These are phyloP conservation scores for Esox niger DNA, from an alignment of 2,113 vertebrate genomes.

Conservation along the genomic window DNA sequence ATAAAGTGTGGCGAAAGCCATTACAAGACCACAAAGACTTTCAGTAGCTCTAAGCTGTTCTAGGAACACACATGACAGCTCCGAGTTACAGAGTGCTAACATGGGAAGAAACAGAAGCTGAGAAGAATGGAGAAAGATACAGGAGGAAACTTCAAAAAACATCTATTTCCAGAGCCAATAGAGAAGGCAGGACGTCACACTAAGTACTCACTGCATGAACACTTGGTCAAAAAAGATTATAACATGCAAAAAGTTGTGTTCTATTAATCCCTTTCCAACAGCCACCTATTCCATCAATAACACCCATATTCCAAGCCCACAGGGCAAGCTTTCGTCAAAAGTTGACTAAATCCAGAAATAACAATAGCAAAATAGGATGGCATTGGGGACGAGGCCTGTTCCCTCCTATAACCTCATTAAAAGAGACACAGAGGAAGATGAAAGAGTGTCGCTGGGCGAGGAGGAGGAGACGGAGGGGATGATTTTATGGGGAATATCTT, in stretches of 20 bases:
- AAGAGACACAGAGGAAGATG: slow-evolving; percentile 25
- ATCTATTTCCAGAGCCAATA: no score
- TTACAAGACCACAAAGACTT: slow-evolving; percentile 19
- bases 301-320: no score
- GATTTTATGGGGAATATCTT: slow-evolving; percentile 3
- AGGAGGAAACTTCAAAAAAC: slow-evolving; percentile 1
- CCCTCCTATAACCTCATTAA: slow-evolving; percentile 14
- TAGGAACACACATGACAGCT: slow-evolving; percentile 32
- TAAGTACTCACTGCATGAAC: no score
- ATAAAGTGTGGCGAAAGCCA: slow-evolving; percentile 7
- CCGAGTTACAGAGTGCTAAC: slow-evolving; percentile 11
- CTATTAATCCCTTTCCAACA: no score
- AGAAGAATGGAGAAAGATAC: slow-evolving; percentile 2
- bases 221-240: no score
- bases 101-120: background rate
- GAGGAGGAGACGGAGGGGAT: background rate
- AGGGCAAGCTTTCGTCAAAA: no score
- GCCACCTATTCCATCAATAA: no score
- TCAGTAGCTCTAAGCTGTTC: slow-evolving; percentile 23
- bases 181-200: no score
- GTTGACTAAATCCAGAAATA: no score
- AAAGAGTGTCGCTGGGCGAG: background rate
- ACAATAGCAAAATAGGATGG: no score
- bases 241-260: no score
- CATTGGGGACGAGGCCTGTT: slow-evolving; percentile 17